A percentile compares a stretch with the other conserved stretches of the same genome.
Conservation (phyloP, 2,113 vertebrate genomes). For the Protomyctophum bolini region DNA sequence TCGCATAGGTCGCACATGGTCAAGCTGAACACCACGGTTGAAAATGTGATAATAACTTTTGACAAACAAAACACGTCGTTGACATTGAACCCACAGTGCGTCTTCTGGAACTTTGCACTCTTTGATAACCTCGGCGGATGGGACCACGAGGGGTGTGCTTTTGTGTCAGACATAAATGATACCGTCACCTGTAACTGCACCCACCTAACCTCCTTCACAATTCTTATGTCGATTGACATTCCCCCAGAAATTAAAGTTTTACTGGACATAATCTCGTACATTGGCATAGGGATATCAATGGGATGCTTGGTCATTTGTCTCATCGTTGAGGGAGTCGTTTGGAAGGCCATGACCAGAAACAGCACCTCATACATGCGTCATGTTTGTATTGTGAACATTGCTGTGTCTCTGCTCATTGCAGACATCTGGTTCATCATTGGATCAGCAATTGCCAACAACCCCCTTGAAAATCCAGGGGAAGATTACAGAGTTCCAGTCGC, state of each 20-base stretch:
- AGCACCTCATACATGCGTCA: conserved; percentile 87
- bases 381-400: conserved; percentile 85
- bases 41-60: conserved; percentile 73
- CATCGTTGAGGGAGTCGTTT: conserved; percentile 79
- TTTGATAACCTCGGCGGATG: conserved; percentile 62
- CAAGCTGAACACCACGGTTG: conserved; percentile 59
- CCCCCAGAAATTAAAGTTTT: rapidly evolving
- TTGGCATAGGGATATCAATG: conserved; percentile 84
- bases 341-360: conserved; percentile 79
- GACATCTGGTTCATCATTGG: conserved; percentile 86
- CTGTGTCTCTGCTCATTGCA: conserved; percentile 79
- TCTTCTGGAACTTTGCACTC: conserved; percentile 81
- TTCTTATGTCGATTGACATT: conserved; percentile 80
- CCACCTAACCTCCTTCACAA: conserved; percentile 86
- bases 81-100: conserved; percentile 68
- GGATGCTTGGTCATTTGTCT: conserved; percentile 84
- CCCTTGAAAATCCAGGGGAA: conserved; percentile 35
- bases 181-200: conserved; percentile 76
- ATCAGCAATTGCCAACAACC: conserved; percentile 45
- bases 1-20: too few relatives aligned
- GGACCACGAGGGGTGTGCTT: conserved; percentile 71
- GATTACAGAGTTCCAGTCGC: conserved; percentile 9
- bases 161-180: conserved; percentile 9
- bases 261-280: conserved; percentile 70
- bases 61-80: conserved; percentile 68